These are phyloP conservation scores for Speoplatyrhinus poulsoni DNA, from an alignment of 2,113 vertebrate genomes.

Conservation along the genomic window DNA sequence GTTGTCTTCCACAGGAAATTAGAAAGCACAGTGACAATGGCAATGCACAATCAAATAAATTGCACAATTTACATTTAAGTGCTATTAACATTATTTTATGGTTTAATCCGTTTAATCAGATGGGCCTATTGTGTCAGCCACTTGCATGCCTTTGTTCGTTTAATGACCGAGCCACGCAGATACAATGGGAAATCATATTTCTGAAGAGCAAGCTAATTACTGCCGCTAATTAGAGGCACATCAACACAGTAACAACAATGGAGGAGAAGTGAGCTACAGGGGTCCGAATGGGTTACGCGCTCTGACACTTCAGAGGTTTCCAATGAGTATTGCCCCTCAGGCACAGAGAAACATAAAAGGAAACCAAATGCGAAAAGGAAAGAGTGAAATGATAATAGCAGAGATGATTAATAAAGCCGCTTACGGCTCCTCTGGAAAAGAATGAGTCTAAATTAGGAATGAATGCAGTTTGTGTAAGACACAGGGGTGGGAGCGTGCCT, in stretches of 20 bases:
- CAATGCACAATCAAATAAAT: slow-evolving; percentile 9
- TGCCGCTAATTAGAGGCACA: slow-evolving; percentile 50
- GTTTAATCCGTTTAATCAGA: slow-evolving; percentile 38
- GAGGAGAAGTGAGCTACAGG: slow-evolving; percentile 25
- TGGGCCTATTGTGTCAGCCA: slow-evolving; percentile 40
- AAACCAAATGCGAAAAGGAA: slow-evolving; percentile 40
- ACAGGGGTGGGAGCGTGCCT: background rate
- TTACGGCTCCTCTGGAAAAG: slow-evolving; percentile 26
- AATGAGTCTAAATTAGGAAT: slow-evolving; percentile 16
- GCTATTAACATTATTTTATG: slow-evolving; percentile 9
- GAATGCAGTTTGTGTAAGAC: slow-evolving; percentile 16
- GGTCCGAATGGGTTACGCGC: slow-evolving; percentile 32
- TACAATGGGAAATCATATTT: slow-evolving; percentile 52
- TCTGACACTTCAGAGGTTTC: slow-evolving; percentile 45
- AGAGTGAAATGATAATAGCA: slow-evolving; percentile 27
- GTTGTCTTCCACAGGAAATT: no score
- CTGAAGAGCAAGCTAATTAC: slow-evolving; percentile 66
- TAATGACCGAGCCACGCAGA: slow-evolving; percentile 53
- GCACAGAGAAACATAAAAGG: slow-evolving; percentile 22
- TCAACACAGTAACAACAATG: slow-evolving; percentile 45
- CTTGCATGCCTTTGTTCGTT: slow-evolving; percentile 54
- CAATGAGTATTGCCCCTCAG: slow-evolving; percentile 12
- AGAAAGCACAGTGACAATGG: no score
- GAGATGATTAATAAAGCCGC: slow-evolving; percentile 29
- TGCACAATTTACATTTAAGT: background rate